Conservation (phyloP, 2,113 vertebrate genomes). For the Spea multiplicata region DNA sequence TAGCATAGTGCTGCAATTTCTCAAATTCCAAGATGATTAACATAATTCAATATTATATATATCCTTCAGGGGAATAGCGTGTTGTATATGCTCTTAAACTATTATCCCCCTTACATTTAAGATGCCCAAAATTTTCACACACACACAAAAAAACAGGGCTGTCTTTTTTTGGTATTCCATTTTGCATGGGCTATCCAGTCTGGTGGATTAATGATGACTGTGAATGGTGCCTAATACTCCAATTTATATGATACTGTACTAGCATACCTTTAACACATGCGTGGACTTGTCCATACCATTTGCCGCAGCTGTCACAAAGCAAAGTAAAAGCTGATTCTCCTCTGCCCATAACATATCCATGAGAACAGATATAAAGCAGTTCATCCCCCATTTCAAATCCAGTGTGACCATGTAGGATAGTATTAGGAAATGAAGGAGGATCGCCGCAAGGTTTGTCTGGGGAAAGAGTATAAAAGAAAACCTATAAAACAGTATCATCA, state of each 20-base stretch:
- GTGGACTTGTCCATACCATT: constrained; percentile 90
- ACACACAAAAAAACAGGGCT: too few relatives aligned
- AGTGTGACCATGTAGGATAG: constrained; percentile 75
- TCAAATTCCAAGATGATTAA: too few relatives aligned
- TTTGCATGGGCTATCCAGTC: too few relatives aligned
- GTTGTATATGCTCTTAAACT: too few relatives aligned
- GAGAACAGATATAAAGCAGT: constrained; percentile 80
- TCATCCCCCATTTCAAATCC: constrained; percentile 88
- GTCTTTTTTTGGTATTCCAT: too few relatives aligned
- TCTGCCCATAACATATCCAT: constrained; percentile 70
- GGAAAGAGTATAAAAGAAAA: constrained; percentile 15
- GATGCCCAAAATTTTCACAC: too few relatives aligned
- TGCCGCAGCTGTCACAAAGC: constrained; percentile 89
- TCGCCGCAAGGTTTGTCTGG: constrained; percentile 84
- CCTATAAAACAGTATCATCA: neutral
- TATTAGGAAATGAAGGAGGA: constrained; percentile 84
- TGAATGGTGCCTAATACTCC: too few relatives aligned
- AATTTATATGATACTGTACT: neutral
- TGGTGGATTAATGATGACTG: too few relatives aligned
- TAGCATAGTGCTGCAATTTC: too few relatives aligned
- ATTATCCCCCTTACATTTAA: too few relatives aligned
- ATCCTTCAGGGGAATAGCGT: too few relatives aligned
- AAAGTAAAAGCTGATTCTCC: constrained; percentile 78
- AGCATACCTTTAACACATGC: constrained; percentile 85
- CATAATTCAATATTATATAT: too few relatives aligned